Base-by-base conservation (phyloP, 1,140 invertebrate genomes). In the Drosophila gunungcola region DNA sequence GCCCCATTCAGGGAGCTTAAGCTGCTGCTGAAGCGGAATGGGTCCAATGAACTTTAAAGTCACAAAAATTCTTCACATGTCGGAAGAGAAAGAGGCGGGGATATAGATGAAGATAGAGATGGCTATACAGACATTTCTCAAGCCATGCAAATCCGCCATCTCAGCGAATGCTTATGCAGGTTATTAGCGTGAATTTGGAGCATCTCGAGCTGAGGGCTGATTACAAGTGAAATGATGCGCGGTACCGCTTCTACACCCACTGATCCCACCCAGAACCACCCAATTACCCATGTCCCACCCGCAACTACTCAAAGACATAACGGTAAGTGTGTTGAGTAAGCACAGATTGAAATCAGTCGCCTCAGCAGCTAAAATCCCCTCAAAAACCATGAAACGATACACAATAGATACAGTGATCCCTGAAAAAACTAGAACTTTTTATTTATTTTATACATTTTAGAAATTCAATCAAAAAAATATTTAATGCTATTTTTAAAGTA, bases 11-110 rank as follows among this genome's bases (percentile, higher is more conserved):
- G 27, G 21, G 67, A 70, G 36, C 63, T 76, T 74, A 62, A 65
- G 74, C 74, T 60, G 42, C 65, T 61, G 58, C 70, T 63, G 34
- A 64, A 60, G 34, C 46, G 49, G 67, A 80, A 84, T 67, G 80
- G 46, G 88, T 85, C 62, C 83, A 91, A 91, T 65, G 89, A 91
- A 84, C 88, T 89, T 45, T 77, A 51, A 68, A 78, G 49, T 55
- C 56, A 69, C 45, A 69, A 70, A 79, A 79, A 69, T 64, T 55
- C 70, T 42, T 63, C 63, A 63, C 43, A 60, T 56, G 39, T 61
- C 13, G 52, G n/a, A 7, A 27, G 21, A 7, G 32, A 13, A 12
- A 25, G 49, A 53, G 13, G 6, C 6, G 46, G 42, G 36, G 3
- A 16, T n/a, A 42, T 58, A 10, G 39, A 46, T 49, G 36, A 21